A percentile compares a stretch with the other conserved stretches of the same genome.
These are phyloP conservation scores for Trichosurus vulpecula DNA, from an alignment of 2,797 vertebrate genomes.

Conservation along the genomic window DNA sequence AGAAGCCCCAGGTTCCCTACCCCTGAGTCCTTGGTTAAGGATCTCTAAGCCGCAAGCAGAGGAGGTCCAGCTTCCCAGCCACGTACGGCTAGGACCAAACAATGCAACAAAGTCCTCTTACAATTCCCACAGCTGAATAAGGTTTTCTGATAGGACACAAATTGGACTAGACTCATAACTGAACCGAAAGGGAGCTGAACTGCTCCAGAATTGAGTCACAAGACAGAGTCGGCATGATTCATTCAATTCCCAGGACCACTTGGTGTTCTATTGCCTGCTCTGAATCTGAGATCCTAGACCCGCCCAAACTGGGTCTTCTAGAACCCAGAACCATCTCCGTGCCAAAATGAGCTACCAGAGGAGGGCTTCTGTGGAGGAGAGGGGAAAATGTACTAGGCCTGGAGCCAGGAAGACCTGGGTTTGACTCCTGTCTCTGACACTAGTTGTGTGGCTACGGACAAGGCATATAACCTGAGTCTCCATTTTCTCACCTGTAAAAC, in stretches of 20 bases:
- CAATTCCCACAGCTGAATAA: background rate
- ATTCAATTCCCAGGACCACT: background rate
- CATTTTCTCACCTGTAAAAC: background rate
- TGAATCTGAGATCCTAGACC: background rate
- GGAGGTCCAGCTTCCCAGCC: background rate
- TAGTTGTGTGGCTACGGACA: background rate
- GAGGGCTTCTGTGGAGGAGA: background rate
- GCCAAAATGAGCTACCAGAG: background rate
- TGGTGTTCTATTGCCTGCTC: background rate
- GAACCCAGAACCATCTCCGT: background rate
- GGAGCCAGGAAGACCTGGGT: background rate
- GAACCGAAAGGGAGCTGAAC: background rate
- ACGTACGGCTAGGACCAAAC: background rate
- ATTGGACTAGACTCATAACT: background rate
- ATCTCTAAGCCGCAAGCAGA: background rate
- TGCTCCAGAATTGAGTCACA: background rate
- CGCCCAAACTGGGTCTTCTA: background rate
- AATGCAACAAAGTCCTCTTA: background rate
- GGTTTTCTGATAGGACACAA: background rate
- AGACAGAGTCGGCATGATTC: background rate
- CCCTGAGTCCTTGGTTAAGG: background rate
- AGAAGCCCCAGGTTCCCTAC: no score
- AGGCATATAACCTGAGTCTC: background rate
- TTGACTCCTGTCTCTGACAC: background rate
- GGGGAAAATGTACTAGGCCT: background rate